A percentile compares a stretch with the other conserved stretches of the same genome.
These are phyloP conservation scores for Equus przewalskii DNA, from an alignment of 2,113 vertebrate species.

Conservation along the genomic window DNA sequence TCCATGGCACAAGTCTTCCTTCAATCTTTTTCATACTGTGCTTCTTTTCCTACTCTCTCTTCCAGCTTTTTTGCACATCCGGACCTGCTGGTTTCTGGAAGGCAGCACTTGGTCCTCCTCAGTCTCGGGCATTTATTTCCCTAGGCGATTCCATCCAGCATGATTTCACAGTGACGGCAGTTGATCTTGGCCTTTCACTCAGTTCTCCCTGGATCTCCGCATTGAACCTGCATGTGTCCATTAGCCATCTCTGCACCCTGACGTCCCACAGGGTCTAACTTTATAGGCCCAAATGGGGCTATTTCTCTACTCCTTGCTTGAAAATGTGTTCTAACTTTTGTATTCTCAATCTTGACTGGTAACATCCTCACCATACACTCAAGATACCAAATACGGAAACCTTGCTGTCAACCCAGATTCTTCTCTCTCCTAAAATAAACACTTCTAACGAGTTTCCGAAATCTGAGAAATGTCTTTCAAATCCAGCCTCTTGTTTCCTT, in stretches of 20 bases:
- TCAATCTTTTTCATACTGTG: fast-evolving
- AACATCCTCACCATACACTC: not conserved
- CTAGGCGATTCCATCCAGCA: not conserved
- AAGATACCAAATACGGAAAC: not conserved
- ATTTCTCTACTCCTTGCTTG: not conserved
- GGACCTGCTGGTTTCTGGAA: not conserved
- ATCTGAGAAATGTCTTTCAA: not conserved
- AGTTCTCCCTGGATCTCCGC: not conserved
- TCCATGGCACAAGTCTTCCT: not conserved
- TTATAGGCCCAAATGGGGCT: not conserved
- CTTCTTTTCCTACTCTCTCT: not conserved
- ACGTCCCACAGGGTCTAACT: not conserved
- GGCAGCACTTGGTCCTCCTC: not conserved
- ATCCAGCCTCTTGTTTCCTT: not conserved
- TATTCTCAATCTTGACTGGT: not conserved
- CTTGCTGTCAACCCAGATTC: not conserved
- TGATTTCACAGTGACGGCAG: fast-evolving
- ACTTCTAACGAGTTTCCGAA: not conserved
- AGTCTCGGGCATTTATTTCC: not conserved
- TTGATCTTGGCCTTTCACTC: too few species aligned
- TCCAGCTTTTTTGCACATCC: not conserved
- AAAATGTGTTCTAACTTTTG: not conserved
- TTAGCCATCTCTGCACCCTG: not conserved
- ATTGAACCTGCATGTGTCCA: too few species aligned
- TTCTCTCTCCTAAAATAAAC: not conserved